Evolutionary conservation across 2,797 vertebrate genomes (phyloP).

Genomic region (Scleropages formosus): DNA sequence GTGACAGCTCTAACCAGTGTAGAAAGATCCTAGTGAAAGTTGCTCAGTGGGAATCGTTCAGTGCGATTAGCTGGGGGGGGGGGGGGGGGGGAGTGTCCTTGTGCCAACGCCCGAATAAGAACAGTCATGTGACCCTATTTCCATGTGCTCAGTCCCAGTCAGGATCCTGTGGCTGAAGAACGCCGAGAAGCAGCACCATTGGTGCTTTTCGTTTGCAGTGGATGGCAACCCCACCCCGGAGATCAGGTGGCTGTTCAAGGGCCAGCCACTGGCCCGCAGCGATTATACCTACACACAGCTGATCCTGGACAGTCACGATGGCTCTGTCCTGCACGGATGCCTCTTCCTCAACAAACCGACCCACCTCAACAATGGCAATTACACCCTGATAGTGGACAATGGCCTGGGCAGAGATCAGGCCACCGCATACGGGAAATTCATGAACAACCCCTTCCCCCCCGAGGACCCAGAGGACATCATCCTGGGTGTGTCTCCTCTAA

Average conservation of each 20-base stretch:
- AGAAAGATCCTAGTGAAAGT: too few species aligned
- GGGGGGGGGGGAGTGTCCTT: too few species aligned
- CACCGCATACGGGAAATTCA: constrained; percentile 69
- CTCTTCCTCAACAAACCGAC: constrained; percentile 89
- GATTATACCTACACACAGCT: constrained; percentile 67
- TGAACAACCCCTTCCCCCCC: constrained; percentile 81
- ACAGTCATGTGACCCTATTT: background rate
- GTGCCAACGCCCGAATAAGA: background rate
- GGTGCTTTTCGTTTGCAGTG: constrained; percentile 86
- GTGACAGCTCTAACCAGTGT: too few species aligned
- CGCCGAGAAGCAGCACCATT: constrained; percentile 71
- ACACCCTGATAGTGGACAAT: constrained; percentile 80
- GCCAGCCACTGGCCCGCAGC: constrained; percentile 47
- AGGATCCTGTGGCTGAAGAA: constrained; percentile 61
- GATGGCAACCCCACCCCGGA: constrained; percentile 76
- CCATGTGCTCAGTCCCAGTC: constrained; percentile 68
- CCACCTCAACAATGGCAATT: constrained; percentile 87
- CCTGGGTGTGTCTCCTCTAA: constrained; percentile 61
- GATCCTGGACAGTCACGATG: constrained; percentile 66
- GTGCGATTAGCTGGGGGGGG: too few species aligned
- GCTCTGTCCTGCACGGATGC: constrained; percentile 83
- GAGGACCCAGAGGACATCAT: constrained; percentile 77
- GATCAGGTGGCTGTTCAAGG: constrained; percentile 79
- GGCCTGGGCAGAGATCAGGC: constrained; percentile 64
- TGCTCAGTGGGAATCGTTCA: background rate